Evolutionary conservation across 1,140 invertebrate species (phyloP).

Genomic region (Nephila pilipes): DNA sequence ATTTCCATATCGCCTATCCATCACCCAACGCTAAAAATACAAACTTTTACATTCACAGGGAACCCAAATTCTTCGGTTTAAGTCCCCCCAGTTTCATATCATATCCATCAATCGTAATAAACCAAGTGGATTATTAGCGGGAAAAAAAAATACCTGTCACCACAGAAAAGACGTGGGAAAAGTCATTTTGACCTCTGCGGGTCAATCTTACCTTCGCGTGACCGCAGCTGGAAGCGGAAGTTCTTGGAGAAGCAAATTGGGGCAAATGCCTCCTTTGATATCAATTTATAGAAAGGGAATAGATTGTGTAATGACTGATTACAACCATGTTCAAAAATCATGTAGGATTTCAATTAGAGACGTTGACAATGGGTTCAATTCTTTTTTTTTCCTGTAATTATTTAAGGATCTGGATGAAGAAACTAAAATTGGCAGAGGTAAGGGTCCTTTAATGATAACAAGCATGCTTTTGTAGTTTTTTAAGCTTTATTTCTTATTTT

Average conservation of each 20-base stretch:
- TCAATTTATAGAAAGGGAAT: constrained; percentile 10
- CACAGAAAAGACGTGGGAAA: neutral
- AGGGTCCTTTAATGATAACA: too few relatives aligned
- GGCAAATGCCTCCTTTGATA: neutral
- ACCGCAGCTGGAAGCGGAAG: neutral
- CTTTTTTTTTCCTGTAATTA: neutral
- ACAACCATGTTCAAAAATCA: neutral
- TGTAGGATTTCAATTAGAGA: constrained; percentile 2
- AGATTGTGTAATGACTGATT: constrained; percentile 22
- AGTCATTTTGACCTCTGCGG: neutral
- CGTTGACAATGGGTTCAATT: neutral
- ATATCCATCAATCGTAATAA: neutral
- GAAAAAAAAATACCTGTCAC: neutral
- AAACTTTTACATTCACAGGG: too few relatives aligned
- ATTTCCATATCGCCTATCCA: too few relatives aligned
- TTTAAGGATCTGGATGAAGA: neutral
- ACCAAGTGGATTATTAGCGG: neutral
- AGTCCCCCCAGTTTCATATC: neutral
- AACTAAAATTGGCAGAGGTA: neutral
- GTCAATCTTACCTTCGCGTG: constrained; percentile 20
- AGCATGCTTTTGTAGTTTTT: too few relatives aligned
- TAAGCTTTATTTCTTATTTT: too few relatives aligned
- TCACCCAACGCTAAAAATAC: too few relatives aligned
- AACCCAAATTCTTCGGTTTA: too few relatives aligned
- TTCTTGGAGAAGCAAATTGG: constrained; percentile 22